Evolutionary conservation across 2,113 vertebrate genomes (phyloP), one percentile per base, ranked within the genome.

Genomic region (Istiophorus platypterus): DNA sequence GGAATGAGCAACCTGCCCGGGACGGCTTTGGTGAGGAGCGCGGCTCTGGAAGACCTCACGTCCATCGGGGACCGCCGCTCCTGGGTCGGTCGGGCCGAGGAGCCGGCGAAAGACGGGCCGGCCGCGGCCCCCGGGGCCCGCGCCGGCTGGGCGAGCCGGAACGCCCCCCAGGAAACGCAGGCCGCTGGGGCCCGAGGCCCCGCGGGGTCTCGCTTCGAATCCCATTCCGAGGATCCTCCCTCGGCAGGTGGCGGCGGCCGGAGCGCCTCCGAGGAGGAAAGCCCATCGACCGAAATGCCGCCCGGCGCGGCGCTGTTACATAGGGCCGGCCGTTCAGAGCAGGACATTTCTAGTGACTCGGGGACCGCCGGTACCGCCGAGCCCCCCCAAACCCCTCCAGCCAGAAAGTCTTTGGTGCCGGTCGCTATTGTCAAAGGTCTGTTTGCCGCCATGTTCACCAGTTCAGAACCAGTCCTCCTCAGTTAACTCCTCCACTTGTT

Each of bases 361-460:
- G 88, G 91, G 76, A 72, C 79, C 82, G 51, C 82, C 72, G 39
- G 76, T 70, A 54, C 88, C 24, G 7, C 79, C 5, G 65, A 87
- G 76, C 88, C 51, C 84, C 81, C 75, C 78, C 88, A 88, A 51
- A 91, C 83, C 80, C 88, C 93, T 9, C 74, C 90, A 24, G 70
- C 86, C 85, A 92, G 92, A 93, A 94, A 93, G 90, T 95, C 94
- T 89, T n/a, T 94, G 91, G 94, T 95, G 72, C 94, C 95, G 0
- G 91, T 95, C 26, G 62, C 94, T 75, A 63, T 94, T 74, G 82
- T 69, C 85, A 96, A 95, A 95, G 95, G 95, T 96, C 94, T 94
- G 95, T 95, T 84, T 90, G 78, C 88, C 81, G 87, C 87, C 89
- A 71, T 80, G 13, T 85, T 92, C 82, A 91, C 90, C 82, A 70